Conservation (phyloP, 2,888 invertebrate species). For the Cerastoderma edule region DNA sequence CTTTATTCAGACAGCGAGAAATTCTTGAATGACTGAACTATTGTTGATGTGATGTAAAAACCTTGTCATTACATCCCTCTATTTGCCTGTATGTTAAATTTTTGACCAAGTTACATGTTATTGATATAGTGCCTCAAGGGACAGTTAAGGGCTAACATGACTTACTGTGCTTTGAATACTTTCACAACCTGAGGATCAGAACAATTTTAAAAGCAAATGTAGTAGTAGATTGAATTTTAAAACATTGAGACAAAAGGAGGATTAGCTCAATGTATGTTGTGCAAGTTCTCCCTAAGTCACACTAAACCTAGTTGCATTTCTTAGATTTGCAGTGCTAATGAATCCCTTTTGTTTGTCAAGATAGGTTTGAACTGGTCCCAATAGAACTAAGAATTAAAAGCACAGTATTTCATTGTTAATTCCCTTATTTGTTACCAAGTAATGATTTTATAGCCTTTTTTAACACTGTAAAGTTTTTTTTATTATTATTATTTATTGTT, state of each 20-base stretch:
- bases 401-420: background rate
- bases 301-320: background rate
- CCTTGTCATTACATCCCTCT: no score
- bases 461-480: background rate
- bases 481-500: background rate
- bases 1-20: no score
- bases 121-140: no score
- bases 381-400: no score
- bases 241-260: background rate
- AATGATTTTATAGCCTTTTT: conserved; percentile 36
- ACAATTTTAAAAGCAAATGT: background rate
- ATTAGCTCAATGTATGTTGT: background rate
- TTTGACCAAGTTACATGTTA: no score
- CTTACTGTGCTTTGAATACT: no score
- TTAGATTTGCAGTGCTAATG: background rate
- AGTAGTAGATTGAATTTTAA: background rate
- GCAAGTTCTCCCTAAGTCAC: background rate
- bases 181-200: no score
- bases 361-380: no score
- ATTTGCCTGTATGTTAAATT: no score
- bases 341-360: background rate
- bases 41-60: no score
- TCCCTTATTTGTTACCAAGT: conserved; percentile 13
- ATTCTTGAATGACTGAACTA: no score
- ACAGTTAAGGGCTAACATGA: no score